phyloP scores from a whole-genome alignment of 2,797 vertebrate genomes.

The Coregonus sp. region DNA sequence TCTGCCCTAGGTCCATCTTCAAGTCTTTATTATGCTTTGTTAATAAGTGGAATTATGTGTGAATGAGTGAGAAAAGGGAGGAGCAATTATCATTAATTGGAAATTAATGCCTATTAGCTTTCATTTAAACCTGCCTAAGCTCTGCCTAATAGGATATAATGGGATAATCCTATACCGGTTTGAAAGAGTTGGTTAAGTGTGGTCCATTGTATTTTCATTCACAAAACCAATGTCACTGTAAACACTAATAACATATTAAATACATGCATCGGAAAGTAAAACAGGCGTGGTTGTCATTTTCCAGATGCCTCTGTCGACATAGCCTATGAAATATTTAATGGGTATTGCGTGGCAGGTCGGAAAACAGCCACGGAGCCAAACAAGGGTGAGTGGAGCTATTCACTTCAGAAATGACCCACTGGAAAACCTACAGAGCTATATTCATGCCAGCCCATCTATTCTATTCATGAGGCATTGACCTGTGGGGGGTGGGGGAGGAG shows the following conservation, averaged over 20 bases:
- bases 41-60: conserved; percentile 30
- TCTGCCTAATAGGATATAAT: conserved; percentile 48
- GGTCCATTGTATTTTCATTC: conserved; percentile 25
- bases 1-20: conserved; percentile 7
- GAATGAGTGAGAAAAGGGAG: conserved; percentile 43
- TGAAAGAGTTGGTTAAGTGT: conserved; percentile 7
- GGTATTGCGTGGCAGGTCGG: conserved; percentile 41
- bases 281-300: background rate
- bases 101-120: conserved; percentile 52
- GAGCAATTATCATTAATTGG: conserved; percentile 58
- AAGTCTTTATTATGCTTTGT: conserved; percentile 29
- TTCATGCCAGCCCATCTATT: conserved; percentile 61
- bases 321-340: conserved; percentile 44
- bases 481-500: conserved; percentile 1
- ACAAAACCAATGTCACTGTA: conserved; percentile 18
- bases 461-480: conserved; percentile 64
- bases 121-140: conserved; percentile 35
- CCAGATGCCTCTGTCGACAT: background rate
- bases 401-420: conserved; percentile 65
- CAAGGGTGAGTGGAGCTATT: conserved; percentile 67
- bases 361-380: conserved; percentile 49
- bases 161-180: conserved; percentile 40
- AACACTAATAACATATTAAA: conserved; percentile 12
- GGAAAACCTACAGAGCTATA: conserved; percentile 52
- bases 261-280: background rate